phyloP scores from a whole-genome alignment of 2,113 vertebrate genomes.

The Scortum barcoo region DNA sequence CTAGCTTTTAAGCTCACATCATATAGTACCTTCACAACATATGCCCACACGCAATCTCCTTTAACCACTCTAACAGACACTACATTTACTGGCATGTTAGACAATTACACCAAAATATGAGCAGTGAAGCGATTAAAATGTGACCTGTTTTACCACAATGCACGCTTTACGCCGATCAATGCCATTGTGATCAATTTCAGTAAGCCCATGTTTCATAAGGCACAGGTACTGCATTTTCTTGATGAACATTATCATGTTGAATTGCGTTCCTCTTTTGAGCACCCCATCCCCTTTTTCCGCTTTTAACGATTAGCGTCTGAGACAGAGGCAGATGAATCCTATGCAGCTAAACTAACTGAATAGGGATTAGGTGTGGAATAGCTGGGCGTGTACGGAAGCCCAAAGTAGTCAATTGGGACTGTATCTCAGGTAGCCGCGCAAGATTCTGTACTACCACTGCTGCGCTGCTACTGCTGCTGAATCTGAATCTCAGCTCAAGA shows the following conservation, averaged over 20 bases:
- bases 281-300: neutral
- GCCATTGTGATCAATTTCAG: constrained; percentile 70
- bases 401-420: constrained; percentile 56
- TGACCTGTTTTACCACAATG: constrained; percentile 75
- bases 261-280: constrained; percentile 39
- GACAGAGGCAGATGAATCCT: constrained; percentile 32
- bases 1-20: neutral
- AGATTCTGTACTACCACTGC: constrained; percentile 33
- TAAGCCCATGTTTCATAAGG: constrained; percentile 63
- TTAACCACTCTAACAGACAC: constrained; percentile 47
- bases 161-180: constrained; percentile 60
- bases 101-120: constrained; percentile 53
- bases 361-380: constrained; percentile 53
- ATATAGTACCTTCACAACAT: neutral
- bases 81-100: constrained; percentile 36
- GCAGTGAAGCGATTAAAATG: constrained; percentile 68
- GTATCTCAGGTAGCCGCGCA: constrained; percentile 64
- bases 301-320: constrained; percentile 37
- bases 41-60: constrained; percentile 20
- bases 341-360: constrained; percentile 54
- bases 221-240: constrained; percentile 60
- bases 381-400: constrained; percentile 62
- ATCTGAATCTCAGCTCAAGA: constrained; percentile 74
- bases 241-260: constrained; percentile 67
- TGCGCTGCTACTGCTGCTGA: constrained; percentile 61